Evolutionary conservation across 2,113 vertebrate species (phyloP).

Genomic region (Oreochromis aureus): DNA sequence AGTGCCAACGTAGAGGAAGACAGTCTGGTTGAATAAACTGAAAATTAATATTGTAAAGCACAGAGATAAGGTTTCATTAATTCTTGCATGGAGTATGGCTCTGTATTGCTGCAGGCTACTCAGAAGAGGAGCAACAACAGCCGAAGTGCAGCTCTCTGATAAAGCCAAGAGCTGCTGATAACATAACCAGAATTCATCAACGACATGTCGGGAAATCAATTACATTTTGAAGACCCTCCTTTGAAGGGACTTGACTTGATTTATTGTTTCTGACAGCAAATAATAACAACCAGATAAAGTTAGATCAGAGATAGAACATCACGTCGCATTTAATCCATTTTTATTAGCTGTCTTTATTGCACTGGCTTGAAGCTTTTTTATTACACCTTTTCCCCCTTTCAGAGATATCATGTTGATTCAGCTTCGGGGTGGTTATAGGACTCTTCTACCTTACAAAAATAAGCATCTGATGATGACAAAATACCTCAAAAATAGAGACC

Average conservation of each 20-base stretch:
- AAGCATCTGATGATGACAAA: background rate
- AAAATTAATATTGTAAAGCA: background rate
- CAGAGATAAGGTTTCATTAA: background rate
- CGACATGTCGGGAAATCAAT: slow-evolving; percentile 20
- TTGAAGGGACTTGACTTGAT: background rate
- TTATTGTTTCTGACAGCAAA: background rate
- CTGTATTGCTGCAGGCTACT: background rate
- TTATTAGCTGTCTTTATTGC: background rate
- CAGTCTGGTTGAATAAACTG: background rate
- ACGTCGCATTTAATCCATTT: background rate
- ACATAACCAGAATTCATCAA: slow-evolving; percentile 19
- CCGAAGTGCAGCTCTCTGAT: background rate
- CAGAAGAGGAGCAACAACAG: background rate
- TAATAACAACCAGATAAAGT: background rate
- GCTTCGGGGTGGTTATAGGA: background rate
- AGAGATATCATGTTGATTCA: background rate
- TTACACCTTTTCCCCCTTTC: background rate
- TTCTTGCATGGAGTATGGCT: background rate
- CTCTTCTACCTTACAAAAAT: background rate
- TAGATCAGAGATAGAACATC: background rate
- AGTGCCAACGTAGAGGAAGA: background rate
- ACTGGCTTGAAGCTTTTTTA: background rate
- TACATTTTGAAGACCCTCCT: background rate
- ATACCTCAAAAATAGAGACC: background rate
- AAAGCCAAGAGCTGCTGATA: slow-evolving; percentile 9